Evolutionary conservation across 2,888 invertebrate species (phyloP).

Genomic region (Yponomeuta sedellus): DNA sequence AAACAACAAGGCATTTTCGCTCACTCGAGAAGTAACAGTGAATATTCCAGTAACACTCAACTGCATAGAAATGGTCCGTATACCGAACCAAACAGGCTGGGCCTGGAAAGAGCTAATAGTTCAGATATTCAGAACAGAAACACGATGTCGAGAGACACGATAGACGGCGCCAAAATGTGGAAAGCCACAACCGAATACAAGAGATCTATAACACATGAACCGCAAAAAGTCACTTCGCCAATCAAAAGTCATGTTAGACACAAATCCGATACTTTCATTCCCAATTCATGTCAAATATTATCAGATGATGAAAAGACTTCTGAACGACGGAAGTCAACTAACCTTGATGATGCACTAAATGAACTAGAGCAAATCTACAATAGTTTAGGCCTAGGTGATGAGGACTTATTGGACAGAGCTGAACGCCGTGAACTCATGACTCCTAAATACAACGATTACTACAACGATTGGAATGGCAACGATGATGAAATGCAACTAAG

Average conservation of each 20-base stretch:
- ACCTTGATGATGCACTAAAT: constrained; percentile 90
- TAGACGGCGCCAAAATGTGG: constrained; percentile 65
- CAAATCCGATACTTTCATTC: constrained; percentile 64
- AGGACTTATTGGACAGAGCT: constrained; percentile 87
- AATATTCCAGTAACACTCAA: constrained; percentile 46
- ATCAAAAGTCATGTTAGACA: constrained; percentile 63
- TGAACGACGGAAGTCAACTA: constrained; percentile 81
- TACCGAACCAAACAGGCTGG: constrained; percentile 38
- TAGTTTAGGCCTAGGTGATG: constrained; percentile 89
- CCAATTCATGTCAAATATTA: constrained; percentile 53
- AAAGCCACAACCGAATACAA: constrained; percentile 70
- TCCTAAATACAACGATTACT: constrained; percentile 64
- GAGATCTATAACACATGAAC: constrained; percentile 55
- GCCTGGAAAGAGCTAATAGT: constrained; percentile 33
- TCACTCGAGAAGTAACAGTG: constrained; percentile 56
- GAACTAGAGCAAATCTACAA: constrained; percentile 95
- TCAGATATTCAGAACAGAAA: constrained; percentile 47
- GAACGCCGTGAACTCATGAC: constrained; percentile 83
- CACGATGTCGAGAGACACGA: constrained; percentile 47
- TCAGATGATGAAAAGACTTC: constrained; percentile 69
- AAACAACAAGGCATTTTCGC: constrained; percentile 51
- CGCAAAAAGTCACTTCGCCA: constrained; percentile 52
- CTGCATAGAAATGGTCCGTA: constrained; percentile 37
- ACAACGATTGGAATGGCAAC: constrained; percentile 72
- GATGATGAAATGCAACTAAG: constrained; percentile 62